Evolutionary conservation across 2,888 invertebrate species (phyloP).

Genomic region (Tenthredo amoena): DNA sequence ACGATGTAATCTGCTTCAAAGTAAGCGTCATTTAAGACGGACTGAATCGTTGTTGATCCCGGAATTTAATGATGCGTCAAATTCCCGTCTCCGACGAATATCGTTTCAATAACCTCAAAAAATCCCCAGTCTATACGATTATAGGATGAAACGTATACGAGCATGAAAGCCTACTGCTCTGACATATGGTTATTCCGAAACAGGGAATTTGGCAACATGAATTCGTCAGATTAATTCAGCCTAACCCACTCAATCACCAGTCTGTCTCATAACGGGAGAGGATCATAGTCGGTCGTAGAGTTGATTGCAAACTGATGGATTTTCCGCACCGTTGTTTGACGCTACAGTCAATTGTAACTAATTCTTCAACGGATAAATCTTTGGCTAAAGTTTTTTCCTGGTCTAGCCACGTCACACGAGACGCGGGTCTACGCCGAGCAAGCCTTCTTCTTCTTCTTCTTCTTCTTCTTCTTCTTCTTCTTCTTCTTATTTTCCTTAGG

Average conservation of each 20-base stretch:
- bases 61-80: slow-evolving; percentile 45
- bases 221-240: background rate
- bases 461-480: too few relatives aligned
- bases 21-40: slow-evolving; percentile 3
- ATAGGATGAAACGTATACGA: background rate
- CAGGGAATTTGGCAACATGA: slow-evolving; percentile 7
- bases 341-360: slow-evolving; percentile 21
- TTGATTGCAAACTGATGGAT: slow-evolving; percentile 12
- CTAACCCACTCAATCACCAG: slow-evolving; percentile 10
- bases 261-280: slow-evolving; percentile 6
- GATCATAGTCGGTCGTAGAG: background rate
- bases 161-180: background rate
- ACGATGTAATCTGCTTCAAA: slow-evolving; percentile 29
- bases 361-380: slow-evolving; percentile 21
- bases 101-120: slow-evolving; percentile 9
- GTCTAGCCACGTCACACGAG: background rate
- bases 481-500: too few relatives aligned
- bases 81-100: slow-evolving; percentile 14
- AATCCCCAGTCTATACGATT: background rate
- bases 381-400: background rate
- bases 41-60: background rate
- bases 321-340: background rate
- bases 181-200: slow-evolving; percentile 4
- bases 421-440: background rate
- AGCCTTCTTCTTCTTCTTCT: background rate